These are phyloP conservation scores for Anastatus disparis DNA, from an alignment of 1,140 invertebrate genomes.

Conservation along the genomic window DNA sequence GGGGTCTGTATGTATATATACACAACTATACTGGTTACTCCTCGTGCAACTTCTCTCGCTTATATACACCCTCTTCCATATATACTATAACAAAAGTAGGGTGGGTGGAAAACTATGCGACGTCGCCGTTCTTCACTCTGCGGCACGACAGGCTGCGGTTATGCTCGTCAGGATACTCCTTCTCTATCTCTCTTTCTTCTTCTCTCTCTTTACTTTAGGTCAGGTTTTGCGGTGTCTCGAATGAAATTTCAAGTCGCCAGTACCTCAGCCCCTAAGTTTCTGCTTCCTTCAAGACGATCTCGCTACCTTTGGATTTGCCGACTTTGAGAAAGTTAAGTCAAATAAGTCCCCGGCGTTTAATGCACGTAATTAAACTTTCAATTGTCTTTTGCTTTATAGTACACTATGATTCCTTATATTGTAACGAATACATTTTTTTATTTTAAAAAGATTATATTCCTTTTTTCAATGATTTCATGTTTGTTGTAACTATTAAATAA, in stretches of 20 bases:
- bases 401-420: too few species aligned
- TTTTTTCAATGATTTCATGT: too few species aligned
- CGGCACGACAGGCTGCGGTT: constrained; percentile 59
- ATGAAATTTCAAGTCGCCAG: constrained; percentile 46
- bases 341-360: too few species aligned
- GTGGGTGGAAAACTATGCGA: constrained; percentile 51
- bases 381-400: neutral
- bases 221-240: constrained; percentile 13
- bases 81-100: neutral
- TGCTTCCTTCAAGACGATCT: too few species aligned
- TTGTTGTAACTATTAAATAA: too few species aligned
- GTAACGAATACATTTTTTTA: too few species aligned
- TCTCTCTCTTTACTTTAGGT: too few species aligned
- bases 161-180: constrained; percentile 55
- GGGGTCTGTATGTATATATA: too few species aligned
- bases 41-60: neutral
- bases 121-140: constrained; percentile 59
- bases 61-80: neutral
- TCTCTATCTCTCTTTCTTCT: too few species aligned
- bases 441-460: too few species aligned
- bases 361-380: neutral
- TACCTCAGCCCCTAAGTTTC: constrained; percentile 2
- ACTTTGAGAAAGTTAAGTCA: too few species aligned
- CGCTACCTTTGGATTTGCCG: too few species aligned
- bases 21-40: neutral